Evolutionary conservation across 2,888 invertebrate genomes (phyloP).

Genomic region (Mythimna impura): DNA sequence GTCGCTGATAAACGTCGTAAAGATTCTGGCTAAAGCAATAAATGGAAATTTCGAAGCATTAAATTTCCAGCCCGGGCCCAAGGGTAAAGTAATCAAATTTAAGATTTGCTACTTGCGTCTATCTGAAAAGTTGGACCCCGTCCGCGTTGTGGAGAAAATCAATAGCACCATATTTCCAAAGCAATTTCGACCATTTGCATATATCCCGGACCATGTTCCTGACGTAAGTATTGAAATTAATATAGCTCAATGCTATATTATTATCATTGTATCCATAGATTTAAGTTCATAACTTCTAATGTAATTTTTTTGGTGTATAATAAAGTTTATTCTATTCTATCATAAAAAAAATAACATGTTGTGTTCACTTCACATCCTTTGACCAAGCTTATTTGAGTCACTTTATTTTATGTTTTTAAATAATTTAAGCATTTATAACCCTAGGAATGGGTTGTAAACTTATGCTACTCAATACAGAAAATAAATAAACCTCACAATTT

Average conservation of each 20-base stretch:
- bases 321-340: too few relatives aligned
- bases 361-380: background rate
- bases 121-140: slow-evolving; percentile 72
- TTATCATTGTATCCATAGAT: too few relatives aligned
- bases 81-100: background rate
- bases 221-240: slow-evolving; percentile 71
- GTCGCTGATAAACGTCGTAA: slow-evolving; percentile 56
- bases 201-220: slow-evolving; percentile 71
- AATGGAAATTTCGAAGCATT: slow-evolving; percentile 73
- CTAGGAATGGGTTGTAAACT: background rate
- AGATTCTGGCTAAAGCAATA: slow-evolving; percentile 64
- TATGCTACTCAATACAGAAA: background rate
- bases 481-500: too few relatives aligned
- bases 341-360: background rate
- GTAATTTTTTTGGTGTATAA: too few relatives aligned
- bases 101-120: slow-evolving; percentile 74
- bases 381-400: background rate
- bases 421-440: too few relatives aligned
- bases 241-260: background rate
- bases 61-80: slow-evolving; percentile 59
- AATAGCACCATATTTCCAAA: slow-evolving; percentile 48
- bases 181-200: slow-evolving; percentile 62
- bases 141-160: slow-evolving; percentile 66
- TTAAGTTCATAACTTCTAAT: too few relatives aligned
- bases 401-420: background rate